A percentile compares a stretch with the other conserved stretches of the same genome.
These are phyloP conservation scores for Pseudomugil gertrudae DNA, from an alignment of 2,797 vertebrate genomes.

Conservation along the genomic window DNA sequence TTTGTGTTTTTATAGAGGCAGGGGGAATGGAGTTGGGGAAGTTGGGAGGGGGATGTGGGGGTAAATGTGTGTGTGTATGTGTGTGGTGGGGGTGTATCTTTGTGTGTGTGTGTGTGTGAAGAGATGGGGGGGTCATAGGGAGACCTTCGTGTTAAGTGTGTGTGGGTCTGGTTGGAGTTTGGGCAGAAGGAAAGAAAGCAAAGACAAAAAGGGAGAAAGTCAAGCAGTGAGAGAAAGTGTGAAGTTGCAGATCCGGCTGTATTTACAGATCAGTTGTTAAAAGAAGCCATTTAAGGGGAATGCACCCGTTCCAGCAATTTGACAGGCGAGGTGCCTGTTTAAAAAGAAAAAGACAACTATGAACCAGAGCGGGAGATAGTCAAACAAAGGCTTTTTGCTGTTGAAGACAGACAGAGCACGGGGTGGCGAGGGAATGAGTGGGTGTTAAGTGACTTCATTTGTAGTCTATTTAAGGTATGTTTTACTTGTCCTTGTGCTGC, in stretches of 20 bases:
- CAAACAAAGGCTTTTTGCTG: constrained; percentile 75
- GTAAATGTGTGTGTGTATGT: constrained; percentile 84
- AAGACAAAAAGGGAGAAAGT: constrained; percentile 64
- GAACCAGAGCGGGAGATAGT: constrained; percentile 73
- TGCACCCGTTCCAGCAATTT: constrained; percentile 67
- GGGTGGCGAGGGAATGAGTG: constrained; percentile 74
- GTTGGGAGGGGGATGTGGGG: constrained; percentile 79
- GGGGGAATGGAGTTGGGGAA: constrained; percentile 83
- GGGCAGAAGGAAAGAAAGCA: constrained; percentile 58
- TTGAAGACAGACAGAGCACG: constrained; percentile 75
- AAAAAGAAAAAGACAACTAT: constrained; percentile 79
- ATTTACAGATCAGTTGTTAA: constrained; percentile 99
- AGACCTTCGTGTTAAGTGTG: constrained; percentile 55
- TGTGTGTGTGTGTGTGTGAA: constrained; percentile 10
- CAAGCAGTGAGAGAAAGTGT: constrained; percentile 74
- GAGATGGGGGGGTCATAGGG: constrained; percentile 60
- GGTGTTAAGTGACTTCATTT: constrained; percentile 83
- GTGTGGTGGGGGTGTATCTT: constrained; percentile 59
- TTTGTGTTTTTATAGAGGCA: constrained; percentile 99
- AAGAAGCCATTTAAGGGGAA: constrained; percentile 88
- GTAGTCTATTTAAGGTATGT: constrained; percentile 84
- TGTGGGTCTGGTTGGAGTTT: constrained; percentile 79
- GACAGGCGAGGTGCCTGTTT: constrained; percentile 79
- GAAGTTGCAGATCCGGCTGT: constrained; percentile 93
- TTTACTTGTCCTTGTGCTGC: constrained; percentile 78